Evolutionary conservation across 1,140 invertebrate species (phyloP).

Genomic region (Pantala flavescens): DNA sequence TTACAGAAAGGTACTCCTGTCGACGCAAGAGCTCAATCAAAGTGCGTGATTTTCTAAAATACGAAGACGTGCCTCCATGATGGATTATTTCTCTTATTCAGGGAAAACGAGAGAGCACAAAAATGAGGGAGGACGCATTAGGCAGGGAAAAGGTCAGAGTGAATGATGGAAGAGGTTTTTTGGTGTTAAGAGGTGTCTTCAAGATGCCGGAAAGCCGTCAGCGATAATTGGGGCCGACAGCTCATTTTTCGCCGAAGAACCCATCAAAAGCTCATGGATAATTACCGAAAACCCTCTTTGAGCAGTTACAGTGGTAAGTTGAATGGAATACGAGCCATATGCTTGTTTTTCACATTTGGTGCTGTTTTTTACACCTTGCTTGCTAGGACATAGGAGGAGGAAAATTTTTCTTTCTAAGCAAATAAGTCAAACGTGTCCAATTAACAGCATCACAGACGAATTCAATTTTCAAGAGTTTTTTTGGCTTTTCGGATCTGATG

Average conservation of each 20-base stretch:
- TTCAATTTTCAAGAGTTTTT: too few species aligned
- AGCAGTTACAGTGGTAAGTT: too few species aligned
- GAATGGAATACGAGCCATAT: too few species aligned
- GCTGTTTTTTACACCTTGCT: neutral
- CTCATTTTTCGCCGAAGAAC: constrained; percentile 4
- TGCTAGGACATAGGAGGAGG: neutral
- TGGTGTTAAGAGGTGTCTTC: neutral
- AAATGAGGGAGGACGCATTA: neutral
- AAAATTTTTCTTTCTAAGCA: neutral
- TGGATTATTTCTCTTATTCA: too few species aligned
- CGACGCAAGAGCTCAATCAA: too few species aligned
- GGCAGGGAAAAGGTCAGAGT: neutral
- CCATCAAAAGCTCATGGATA: neutral
- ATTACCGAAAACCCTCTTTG: neutral
- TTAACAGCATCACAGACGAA: too few species aligned
- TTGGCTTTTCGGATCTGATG: too few species aligned
- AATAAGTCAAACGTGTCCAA: neutral
- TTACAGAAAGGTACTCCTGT: too few species aligned
- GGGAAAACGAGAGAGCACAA: neutral
- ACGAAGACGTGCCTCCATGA: too few species aligned
- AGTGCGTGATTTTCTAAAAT: too few species aligned
- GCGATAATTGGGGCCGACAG: neutral
- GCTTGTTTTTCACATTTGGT: too few species aligned
- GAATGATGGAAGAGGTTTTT: neutral
- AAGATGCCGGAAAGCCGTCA: constrained; percentile 7